These are phyloP conservation scores for Xanthorhoe spadicearia DNA, from an alignment of 2,888 invertebrate genomes.

Conservation along the genomic window DNA sequence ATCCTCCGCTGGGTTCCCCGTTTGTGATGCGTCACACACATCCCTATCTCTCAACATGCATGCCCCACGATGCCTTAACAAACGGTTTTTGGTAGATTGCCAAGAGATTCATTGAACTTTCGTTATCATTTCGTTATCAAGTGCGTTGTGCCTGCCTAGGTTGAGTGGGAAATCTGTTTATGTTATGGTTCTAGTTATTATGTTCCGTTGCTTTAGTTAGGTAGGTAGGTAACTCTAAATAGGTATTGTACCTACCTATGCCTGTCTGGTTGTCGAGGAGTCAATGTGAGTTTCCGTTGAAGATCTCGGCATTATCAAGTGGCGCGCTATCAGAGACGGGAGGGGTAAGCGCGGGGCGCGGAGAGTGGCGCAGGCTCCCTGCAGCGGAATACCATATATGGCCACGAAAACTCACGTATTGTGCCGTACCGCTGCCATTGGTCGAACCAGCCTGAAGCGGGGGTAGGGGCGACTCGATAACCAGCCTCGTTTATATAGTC, in stretches of 20 bases:
- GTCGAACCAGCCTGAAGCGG: slow-evolving; percentile 79
- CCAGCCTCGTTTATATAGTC: slow-evolving; percentile 85
- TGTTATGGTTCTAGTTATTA: not conserved
- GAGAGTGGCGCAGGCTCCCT: slow-evolving; percentile 81
- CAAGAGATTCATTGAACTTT: slow-evolving; percentile 55
- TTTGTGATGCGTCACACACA: slow-evolving; percentile 28
- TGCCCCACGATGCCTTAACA: slow-evolving; percentile 17
- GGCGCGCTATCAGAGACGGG: slow-evolving; percentile 62
- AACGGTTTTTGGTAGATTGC: slow-evolving; percentile 46
- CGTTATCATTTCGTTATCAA: slow-evolving; percentile 36
- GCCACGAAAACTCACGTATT: slow-evolving; percentile 79
- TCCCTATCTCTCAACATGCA: slow-evolving; percentile 23
- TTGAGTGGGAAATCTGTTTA: slow-evolving; percentile 8
- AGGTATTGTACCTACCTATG: slow-evolving; percentile 4
- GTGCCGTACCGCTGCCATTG: slow-evolving; percentile 86
- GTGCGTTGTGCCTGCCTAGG: not conserved
- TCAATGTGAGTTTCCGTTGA: slow-evolving; percentile 55
- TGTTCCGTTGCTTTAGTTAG: not conserved
- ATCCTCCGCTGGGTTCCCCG: slow-evolving; percentile 32
- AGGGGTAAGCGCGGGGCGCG: slow-evolving; percentile 52
- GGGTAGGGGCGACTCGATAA: slow-evolving; percentile 83
- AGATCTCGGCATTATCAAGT: slow-evolving; percentile 73
- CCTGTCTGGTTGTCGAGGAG: slow-evolving; percentile 35
- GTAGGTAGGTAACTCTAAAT: too few species aligned
- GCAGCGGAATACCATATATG: slow-evolving; percentile 84